Evolutionary conservation across 1,140 invertebrate genomes (phyloP), one percentile per base, ranked within the genome.

Genomic region (Solenopsis fugax): DNA sequence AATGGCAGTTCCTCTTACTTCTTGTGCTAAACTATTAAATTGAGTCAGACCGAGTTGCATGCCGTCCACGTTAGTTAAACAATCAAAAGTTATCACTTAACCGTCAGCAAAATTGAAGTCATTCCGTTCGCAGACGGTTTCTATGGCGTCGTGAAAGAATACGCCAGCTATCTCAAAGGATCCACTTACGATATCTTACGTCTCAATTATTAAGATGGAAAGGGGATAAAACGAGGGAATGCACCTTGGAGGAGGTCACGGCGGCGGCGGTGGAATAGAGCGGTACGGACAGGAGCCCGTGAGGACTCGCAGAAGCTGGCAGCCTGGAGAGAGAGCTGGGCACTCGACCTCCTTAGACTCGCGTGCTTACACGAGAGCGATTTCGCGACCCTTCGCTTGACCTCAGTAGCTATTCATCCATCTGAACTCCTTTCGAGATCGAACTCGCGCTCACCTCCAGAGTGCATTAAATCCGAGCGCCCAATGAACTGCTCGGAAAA

Each of bases 291-390:
- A 41, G 41, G 58, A 41, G 12, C 60, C 45, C 45, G 58, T 29
- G 60, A 80, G 62, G 80, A 89, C 45, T 80, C 80, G 48, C 48
- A 84, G 86, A 65, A 86, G 56, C 56, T 85, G 34, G 78, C 85
- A 81, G 67, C 37, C 41, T 71, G 29, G 50, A 85, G 85, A 69
- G 81, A 69, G 65, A 41, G 4, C 34, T 13, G 24, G 62, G 86
- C 86, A 88, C 90, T 90, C 90, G 90, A 90, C 90, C 90, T 85
- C 89, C 67, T 90, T 90, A 37, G 50, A 90, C 48, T 82, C 58
- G 71, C 54, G 67, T 34, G 80, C 80, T 88, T 78, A 85, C 64
- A 84, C 81, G 71, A 82, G 52, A 78, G 50, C 82, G 86, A 88
- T 88, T 88, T 82, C 71, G 54, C 86, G 71, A 87, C 69, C 50